These are phyloP conservation scores for Cryptoleucopteryx plumbea DNA, from an alignment of 2,113 vertebrate genomes.

Conservation along the genomic window DNA sequence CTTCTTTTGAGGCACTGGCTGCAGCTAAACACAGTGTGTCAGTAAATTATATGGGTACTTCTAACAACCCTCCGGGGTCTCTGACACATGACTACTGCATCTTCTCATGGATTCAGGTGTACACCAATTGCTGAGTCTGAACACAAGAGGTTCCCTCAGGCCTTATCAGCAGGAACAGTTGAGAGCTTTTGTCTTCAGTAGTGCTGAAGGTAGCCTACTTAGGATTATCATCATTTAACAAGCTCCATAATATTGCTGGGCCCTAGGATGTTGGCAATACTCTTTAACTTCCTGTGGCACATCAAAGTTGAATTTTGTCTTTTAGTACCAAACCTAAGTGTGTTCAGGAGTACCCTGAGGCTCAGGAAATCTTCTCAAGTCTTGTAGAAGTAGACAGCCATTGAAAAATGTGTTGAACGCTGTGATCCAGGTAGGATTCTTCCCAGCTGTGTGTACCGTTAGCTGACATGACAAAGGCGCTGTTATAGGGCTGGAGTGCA, in stretches of 20 bases:
- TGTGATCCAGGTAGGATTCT: neutral
- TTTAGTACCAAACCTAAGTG: neutral
- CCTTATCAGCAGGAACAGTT: neutral
- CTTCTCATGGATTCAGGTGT: neutral
- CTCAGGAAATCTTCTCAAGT: neutral
- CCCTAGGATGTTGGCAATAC: neutral
- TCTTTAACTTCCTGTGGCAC: neutral
- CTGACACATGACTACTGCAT: neutral
- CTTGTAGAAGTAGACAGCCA: neutral
- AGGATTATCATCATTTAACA: neutral
- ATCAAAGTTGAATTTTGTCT: neutral
- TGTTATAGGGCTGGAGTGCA: neutral
- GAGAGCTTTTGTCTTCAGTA: neutral
- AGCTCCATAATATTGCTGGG: neutral
- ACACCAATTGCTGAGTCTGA: neutral
- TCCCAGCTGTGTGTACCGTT: neutral
- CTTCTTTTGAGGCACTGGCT: neutral
- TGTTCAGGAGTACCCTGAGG: neutral
- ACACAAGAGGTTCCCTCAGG: neutral
- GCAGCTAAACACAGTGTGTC: neutral
- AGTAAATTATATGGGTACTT: neutral
- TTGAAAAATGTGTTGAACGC: neutral
- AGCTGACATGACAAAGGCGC: neutral
- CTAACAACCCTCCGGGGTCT: neutral
- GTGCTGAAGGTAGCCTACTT: neutral